Base-by-base conservation (phyloP, 2,797 vertebrate genomes). In the Sebastes cheni region DNA sequence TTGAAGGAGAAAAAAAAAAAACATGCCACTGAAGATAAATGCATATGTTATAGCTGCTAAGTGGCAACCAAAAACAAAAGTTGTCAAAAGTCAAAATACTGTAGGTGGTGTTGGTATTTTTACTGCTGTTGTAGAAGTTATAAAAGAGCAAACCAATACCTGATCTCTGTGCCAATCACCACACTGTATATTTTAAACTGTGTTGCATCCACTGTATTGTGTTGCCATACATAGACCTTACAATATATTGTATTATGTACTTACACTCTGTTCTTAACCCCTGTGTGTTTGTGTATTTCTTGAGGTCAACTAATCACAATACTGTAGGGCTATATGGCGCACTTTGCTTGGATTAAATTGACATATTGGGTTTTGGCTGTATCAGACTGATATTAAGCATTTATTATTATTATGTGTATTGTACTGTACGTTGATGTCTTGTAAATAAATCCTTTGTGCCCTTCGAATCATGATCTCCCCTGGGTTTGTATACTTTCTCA, bases 391-490 rank as follows among this genome's bases (percentile, higher is more conserved):
- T 78, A 32, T 64, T 77, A 42, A 6, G 42, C 29, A 55, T 72
- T 75, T 67, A 16, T 74, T 6, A 11, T 39, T 60, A 46, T 25
- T 58, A 55, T 72, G 34, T 39, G 22, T 68, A 18, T 46, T 2
- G 42, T 46, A 46, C 39, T 62, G 66, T 72, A 54, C 25, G 75
- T 75, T 67, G 6, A 56, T 34, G 8, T 77, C 11, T 73, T 91
- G 82, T 91, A 88, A 90, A 89, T 90, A 90, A 89, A 88, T 62
- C 2, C 36, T 4, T 66, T 80, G 2, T 29, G 8, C 16, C n/a
- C 23, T 27, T 32, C 72, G 25, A 82, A 54, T 71, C 7, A 46
- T 74, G 22, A 32, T 39, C 16, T 75, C 13, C 66, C 12, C 20
- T 46, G 18, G 8, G 25, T 75, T 73, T 72, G 8, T 61, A 36